Base-by-base conservation (phyloP, 1,140 invertebrate species). In the Pentalonia nigronervosa region DNA sequence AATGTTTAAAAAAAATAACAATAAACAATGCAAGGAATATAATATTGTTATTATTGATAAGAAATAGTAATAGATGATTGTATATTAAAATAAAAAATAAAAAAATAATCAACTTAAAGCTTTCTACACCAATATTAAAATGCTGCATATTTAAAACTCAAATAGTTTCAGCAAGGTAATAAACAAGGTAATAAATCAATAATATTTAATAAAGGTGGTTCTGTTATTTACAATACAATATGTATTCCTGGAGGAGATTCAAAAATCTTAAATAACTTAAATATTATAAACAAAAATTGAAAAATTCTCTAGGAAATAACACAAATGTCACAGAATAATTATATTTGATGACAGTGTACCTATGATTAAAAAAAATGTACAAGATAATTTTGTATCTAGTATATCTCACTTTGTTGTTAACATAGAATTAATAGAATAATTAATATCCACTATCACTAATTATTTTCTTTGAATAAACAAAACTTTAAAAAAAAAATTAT, bases 301-400 rank as follows among this genome's bases (percentile, higher is more conserved):
- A 88, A 88, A 48, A 8, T 23, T n/a, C 0, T 50, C 17, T 88
- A 88, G 17, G n/a, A 50, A 50, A 34, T 34, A 50, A 88, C 20
- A 34, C 7, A 8, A 88, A 84, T 84, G 83, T 30, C 83, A 45
- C 25, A 86, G 11, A 3, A 86, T 87, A 87, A 87, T 87, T 48
- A 87, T 87, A n/a, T 48, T 41, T 41, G 23, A 84, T 2, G 21
- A 84, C 23, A 45, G 36, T n/a, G 60, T 84, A 45, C 21, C 36
- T 48, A 48, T 88, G 14, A 50, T 50, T 34, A 88, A 89, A 88
- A 89, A 36, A 89, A 89, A 89, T 89, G 56, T 56, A 89, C 50
- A 89, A 23, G n/a, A 53, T 53, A 53, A 11, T 89, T 36, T 36
- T 36, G 20, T 89, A 20, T 89, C 60, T 67, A n/a, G 56, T 53